Base-by-base conservation (phyloP, 2,797 vertebrate genomes). In the Otus scops region DNA sequence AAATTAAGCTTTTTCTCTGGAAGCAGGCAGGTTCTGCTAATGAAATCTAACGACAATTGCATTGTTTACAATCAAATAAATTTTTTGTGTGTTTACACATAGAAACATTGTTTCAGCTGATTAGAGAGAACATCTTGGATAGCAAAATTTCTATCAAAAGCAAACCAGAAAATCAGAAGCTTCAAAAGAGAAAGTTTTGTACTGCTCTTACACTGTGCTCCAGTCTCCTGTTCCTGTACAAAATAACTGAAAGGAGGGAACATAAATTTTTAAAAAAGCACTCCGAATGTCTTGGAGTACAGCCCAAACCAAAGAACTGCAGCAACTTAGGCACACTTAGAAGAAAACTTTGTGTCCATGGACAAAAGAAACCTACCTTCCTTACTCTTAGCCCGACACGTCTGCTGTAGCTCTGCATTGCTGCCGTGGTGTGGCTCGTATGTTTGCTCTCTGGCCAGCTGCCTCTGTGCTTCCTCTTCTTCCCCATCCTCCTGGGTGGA, bases 21-120 rank as follows among this genome's bases (percentile, higher is more conserved):
- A 64, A 68, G 17, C 2, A 68, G 16, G 71, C 7, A 36, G 27
- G 19, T 69, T 65, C 60, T 67, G 12, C 27, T 53, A 71, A 48
- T 21, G 53, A 77, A 88, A 59, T 36, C n/a, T 24, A 65, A 71
- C 8, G 2, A 19, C 7, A 65, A 4, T 21, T 75, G 9, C 4
- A 6, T 22, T 14, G 30, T 3, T 15, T 43, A 28, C 11, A 57
- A 64, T 7, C 6, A 32, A 73, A 54, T 8, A 39, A 88, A 61
- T 0, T 1, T 3, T 78, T 79, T 41, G 2, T 22, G 8, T 13
- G 0, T 79, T 92, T 82, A 28, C 26, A 47, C 0, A 0, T 3
- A 27, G 22, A 68, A 53, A 64, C 3, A 3, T 51, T 65, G 3
- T 34, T 64, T 85, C 4, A 9, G 8, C 13, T 61, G 7, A 64